These are phyloP conservation scores for Neopipo cinnamomea DNA, from an alignment of 2,113 vertebrate genomes.

Conservation along the genomic window DNA sequence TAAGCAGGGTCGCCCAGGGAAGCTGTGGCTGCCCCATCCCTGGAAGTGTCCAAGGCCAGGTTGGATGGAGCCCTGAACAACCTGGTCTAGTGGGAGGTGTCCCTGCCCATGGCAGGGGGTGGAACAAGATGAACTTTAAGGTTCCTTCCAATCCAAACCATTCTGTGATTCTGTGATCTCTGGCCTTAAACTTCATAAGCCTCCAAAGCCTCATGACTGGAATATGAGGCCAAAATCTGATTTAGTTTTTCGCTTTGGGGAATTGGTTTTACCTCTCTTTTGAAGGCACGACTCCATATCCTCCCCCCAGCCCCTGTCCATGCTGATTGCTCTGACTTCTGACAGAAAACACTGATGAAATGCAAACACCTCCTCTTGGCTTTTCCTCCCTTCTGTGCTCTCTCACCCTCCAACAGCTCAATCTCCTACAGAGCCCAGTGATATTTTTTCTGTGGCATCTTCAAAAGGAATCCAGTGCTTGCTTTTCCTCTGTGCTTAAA, in stretches of 20 bases:
- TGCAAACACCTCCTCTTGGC: neutral
- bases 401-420: neutral
- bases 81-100: neutral
- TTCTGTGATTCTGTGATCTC: neutral
- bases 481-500: conserved; percentile 8
- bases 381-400: neutral
- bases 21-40: neutral
- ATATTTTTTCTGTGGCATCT: neutral
- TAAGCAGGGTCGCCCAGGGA: neutral
- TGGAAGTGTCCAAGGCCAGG: neutral
- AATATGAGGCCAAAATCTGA: neutral
- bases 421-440: neutral
- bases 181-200: neutral
- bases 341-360: neutral
- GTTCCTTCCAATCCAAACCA: neutral
- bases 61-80: rapidly evolving
- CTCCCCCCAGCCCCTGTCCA: neutral
- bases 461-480: neutral
- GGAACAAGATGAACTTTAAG: neutral
- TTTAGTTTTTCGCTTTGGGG: neutral
- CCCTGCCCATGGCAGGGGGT: neutral
- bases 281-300: neutral
- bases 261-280: neutral
- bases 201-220: neutral
- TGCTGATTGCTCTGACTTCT: neutral